Evolutionary conservation across 2,888 invertebrate genomes (phyloP), one percentile per base, ranked within the genome.

Genomic region (Drosophila monieri): DNA sequence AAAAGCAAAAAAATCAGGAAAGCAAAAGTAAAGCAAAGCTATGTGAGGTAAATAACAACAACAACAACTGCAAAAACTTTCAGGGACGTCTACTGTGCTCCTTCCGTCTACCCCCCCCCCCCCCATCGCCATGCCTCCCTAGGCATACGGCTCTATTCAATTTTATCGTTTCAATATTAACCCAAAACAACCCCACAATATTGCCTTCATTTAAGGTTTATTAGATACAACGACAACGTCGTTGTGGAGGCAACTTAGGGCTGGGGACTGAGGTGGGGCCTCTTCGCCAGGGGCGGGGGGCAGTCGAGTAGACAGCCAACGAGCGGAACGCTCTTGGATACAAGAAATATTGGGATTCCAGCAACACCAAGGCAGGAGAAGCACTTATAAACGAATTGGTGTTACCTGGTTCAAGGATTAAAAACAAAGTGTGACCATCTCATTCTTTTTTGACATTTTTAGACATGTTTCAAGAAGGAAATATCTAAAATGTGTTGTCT

Each of bases 141-240:
- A 61, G 85, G 77, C 84, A 76, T 68, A 73, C 66, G 81, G 78
- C 88, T 80, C 89, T 89, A 90, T 88, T 88, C 77, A 86, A 84
- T 89, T 89, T 90, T 90, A 89, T 90, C 89, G 88, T 88, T 88
- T 88, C 88, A 84, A 83, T 84, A 89, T 89, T 88, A 88, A 90
- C 89, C 89, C 88, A 88, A 89, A 89, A 89, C 80, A 89, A 83
- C 88, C 88, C 89, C 89, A 85, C 88, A 90, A 89, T 88, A 89
- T 89, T 89, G 90, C 88, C 88, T 87, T 87, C 89, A 89, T 89
- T 89, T 89, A 89, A 89, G 89, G 90, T 90, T 90, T 89, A 89
- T 90, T 89, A 88, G 87, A 86, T 79, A 76, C 78, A 76, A 74
- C 81, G 85, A 79, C 76, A 75, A 66, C 58, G 71, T 41, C 58